These are phyloP conservation scores for Oryzias sinensis DNA, from an alignment of 2,797 vertebrate genomes.

Conservation along the genomic window DNA sequence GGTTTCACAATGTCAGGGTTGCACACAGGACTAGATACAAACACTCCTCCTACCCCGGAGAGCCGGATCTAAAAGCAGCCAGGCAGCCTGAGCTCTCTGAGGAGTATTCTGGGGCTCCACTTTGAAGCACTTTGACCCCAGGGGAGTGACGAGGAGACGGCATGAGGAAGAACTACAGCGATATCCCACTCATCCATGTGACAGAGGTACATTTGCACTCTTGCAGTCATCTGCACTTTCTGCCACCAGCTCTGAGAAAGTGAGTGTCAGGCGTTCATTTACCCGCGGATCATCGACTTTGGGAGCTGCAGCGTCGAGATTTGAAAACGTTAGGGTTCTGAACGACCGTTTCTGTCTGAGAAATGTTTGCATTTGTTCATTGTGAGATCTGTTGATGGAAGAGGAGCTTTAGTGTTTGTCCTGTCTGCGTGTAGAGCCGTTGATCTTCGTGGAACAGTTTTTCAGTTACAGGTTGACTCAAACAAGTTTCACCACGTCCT, in stretches of 20 bases:
- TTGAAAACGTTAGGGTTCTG: too few relatives aligned
- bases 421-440: neutral
- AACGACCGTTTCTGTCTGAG: too few relatives aligned
- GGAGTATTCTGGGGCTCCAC: conserved; percentile 30
- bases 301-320: too few relatives aligned
- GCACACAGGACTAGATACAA: conserved; percentile 17
- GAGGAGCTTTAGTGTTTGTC: neutral
- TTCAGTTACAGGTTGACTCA: neutral
- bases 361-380: neutral
- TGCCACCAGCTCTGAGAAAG: conserved; percentile 1
- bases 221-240: conserved; percentile 17
- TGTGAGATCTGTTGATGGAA: too few relatives aligned
- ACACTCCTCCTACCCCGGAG: conserved; percentile 31
- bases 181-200: conserved; percentile 71
- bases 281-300: too few relatives aligned
- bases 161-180: conserved; percentile 73
- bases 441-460: conserved; percentile 5
- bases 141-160: conserved; percentile 55
- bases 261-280: too few relatives aligned
- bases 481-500: conserved; percentile 52
- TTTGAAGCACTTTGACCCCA: conserved; percentile 60
- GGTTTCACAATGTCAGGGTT: conserved; percentile 56
- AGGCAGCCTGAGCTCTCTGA: conserved; percentile 39
- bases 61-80: conserved; percentile 29
- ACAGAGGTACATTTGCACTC: conserved; percentile 66